These are phyloP conservation scores for Drosophila orosa DNA, from an alignment of 1,140 invertebrate genomes.

Conservation along the genomic window DNA sequence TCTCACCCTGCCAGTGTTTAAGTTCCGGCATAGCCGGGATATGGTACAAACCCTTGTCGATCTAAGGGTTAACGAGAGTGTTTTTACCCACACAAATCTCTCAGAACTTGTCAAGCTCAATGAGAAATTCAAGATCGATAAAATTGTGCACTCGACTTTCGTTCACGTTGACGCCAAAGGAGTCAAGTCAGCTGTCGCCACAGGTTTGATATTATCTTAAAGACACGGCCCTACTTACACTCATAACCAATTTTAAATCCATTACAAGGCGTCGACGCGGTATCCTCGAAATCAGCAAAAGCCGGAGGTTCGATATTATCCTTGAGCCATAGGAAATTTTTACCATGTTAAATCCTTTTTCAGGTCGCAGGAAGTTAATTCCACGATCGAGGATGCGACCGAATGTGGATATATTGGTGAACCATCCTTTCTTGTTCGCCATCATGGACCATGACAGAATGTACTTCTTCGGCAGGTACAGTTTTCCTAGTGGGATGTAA, in stretches of 20 bases:
- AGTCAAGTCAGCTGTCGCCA: background rate
- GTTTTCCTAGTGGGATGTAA: background rate
- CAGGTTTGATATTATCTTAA: constrained; percentile 5
- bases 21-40: constrained; percentile 7
- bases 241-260: background rate
- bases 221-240: too few relatives aligned
- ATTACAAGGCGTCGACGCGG: background rate
- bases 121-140: background rate
- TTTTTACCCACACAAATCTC: constrained; percentile 4
- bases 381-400: fast-evolving
- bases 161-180: background rate
- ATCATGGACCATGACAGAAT: background rate
- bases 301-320: background rate
- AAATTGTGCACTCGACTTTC: background rate
- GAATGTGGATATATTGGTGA: background rate
- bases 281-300: background rate
- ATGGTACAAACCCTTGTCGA: constrained; percentile 21
- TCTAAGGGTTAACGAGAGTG: background rate
- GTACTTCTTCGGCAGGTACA: constrained; percentile 5
- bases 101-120: background rate
- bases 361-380: background rate
- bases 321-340: background rate
- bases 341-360: background rate
- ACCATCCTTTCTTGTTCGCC: constrained; percentile 20
- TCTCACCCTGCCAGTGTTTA: background rate